Conservation (phyloP, 2,113 vertebrate species). For the Apus apus region DNA sequence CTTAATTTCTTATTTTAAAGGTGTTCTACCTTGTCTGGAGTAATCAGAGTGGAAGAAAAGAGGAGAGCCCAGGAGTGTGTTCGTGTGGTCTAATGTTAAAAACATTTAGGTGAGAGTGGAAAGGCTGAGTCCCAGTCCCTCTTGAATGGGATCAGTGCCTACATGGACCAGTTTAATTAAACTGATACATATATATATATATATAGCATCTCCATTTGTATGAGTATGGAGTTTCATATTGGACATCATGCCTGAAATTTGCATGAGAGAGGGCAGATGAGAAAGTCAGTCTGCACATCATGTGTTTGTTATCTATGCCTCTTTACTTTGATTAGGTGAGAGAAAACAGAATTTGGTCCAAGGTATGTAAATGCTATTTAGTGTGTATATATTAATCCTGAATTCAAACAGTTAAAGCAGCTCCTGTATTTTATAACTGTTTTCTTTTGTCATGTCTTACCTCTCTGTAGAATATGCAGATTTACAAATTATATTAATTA, state of each 20-base stretch:
- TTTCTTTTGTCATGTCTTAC: not conserved
- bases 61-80: not conserved
- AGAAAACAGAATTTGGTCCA: not conserved
- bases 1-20: not conserved
- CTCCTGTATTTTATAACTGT: not conserved
- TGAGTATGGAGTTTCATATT: not conserved
- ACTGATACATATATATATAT: not conserved
- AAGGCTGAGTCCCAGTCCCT: not conserved
- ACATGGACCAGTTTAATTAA: not conserved
- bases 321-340: not conserved
- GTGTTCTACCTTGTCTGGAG: not conserved
- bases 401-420: not conserved
- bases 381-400: not conserved
- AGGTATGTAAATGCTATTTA: not conserved
- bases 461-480: not conserved
- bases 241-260: not conserved
- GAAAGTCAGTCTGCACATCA: not conserved
- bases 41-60: not conserved
- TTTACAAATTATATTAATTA: not conserved
- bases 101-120: not conserved
- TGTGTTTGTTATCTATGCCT: not conserved
- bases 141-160: not conserved
- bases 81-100: not conserved
- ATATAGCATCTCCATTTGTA: not conserved
- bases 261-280: not conserved